Percentiles rank a stretch among this genome's conserved stretches.
These are phyloP conservation scores for Drosophila athabasca DNA, from an alignment of 1,140 invertebrate species.

Conservation along the genomic window DNA sequence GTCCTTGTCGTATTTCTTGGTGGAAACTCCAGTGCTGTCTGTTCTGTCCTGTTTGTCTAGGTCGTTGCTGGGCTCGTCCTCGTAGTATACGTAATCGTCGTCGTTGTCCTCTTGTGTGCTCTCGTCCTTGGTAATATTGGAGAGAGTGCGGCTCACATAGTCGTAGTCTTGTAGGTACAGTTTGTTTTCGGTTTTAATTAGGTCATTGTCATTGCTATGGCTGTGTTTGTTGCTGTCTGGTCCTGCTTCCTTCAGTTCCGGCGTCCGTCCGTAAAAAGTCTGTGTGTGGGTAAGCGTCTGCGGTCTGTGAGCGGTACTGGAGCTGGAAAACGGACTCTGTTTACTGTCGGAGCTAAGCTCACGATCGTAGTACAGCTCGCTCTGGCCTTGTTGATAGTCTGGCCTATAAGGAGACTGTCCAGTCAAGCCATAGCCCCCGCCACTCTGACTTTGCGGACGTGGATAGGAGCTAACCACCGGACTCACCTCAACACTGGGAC, in stretches of 20 bases:
- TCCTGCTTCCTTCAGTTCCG: slow-evolving; percentile 49
- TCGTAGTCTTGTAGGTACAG: slow-evolving; percentile 64
- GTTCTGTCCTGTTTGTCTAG: slow-evolving; percentile 19
- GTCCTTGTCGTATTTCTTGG: slow-evolving; percentile 54
- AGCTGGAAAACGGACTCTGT: slow-evolving; percentile 50
- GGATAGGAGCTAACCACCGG: slow-evolving; percentile 45
- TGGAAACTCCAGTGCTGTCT: neutral
- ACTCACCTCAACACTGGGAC: slow-evolving; percentile 54
- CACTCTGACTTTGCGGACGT: slow-evolving; percentile 21
- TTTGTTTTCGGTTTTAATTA: slow-evolving; percentile 47
- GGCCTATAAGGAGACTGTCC: slow-evolving; percentile 45
- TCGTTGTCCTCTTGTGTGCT: slow-evolving; percentile 18
- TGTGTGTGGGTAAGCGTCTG: slow-evolving; percentile 34
- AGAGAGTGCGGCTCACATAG: slow-evolving; percentile 52
- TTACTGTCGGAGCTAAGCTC: slow-evolving; percentile 42
- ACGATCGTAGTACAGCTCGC: slow-evolving; percentile 63
- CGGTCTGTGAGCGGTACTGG: slow-evolving; percentile 17
- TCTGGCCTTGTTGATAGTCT: slow-evolving; percentile 43
- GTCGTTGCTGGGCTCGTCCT: slow-evolving; percentile 38
- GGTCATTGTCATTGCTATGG: slow-evolving; percentile 21
- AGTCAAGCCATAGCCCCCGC: slow-evolving; percentile 46
- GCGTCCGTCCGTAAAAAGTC: slow-evolving; percentile 48
- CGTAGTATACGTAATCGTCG: slow-evolving; percentile 64
- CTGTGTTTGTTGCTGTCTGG: too few relatives aligned
- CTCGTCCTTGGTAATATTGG: slow-evolving; percentile 54